Evolutionary conservation across 1,140 invertebrate species (phyloP), one percentile per base, ranked within the genome.

Genomic region (Belonocnema kinseyi): DNA sequence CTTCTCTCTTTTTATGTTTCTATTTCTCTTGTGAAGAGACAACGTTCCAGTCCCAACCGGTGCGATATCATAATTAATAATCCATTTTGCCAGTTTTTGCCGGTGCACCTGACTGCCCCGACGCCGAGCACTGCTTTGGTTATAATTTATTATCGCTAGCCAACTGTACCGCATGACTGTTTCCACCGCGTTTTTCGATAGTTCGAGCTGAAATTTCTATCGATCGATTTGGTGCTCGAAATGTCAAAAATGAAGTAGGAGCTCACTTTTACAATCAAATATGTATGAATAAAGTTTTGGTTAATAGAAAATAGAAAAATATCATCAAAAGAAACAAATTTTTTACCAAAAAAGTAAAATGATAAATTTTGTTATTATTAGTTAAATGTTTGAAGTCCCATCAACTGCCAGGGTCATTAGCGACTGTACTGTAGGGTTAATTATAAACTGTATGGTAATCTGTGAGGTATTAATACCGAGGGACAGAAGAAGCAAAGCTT

Each of bases 31-130:
- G 61, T 66, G 61, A 66, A 66, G 13, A 66, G 33, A 66, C 61
- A 33, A 66, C 26, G 61, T 13, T n/a, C 61, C 33, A 40, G 61
- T 66, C 61, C 72, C 56, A 52, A 26, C 66, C 51, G 16, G 26
- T 54, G 75, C 56, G 74, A 87, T 87, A 86, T 87, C 78, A 87
- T 86, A 89, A 91, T 91, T 90, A 91, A 91, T 91, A 90, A 90
- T 88, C 89, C 87, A 91, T 91, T 88, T 87, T 81, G 78, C 58
- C 73, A 56, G 78, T 88, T 89, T 89, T 90, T 87, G 78, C 73
- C 70, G 80, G 78, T 51, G 78, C 82, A 80, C 82, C 83, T 85
- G 85, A 88, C 85, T 72, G 17, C n/a, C 51, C 76, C 79, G 75
- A 75, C 80, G 61, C 61, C 61, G 33, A 66, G 61, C 80, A 78